These are phyloP conservation scores for Tachyglossus aculeatus DNA, from an alignment of 2,797 vertebrate genomes.

Conservation along the genomic window DNA sequence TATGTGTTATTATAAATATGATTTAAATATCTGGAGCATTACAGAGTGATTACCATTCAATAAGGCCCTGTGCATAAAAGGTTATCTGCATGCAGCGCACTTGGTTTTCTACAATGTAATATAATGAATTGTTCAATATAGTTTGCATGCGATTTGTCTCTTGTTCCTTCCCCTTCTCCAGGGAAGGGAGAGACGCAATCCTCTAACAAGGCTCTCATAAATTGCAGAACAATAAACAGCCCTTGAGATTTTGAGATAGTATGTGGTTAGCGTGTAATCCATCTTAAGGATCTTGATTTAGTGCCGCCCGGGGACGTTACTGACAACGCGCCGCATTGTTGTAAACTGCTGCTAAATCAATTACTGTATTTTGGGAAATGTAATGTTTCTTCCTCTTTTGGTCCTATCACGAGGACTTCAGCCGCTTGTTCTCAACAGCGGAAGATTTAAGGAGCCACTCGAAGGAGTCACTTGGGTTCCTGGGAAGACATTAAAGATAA, in stretches of 20 bases:
- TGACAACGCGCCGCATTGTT: conserved; percentile 72
- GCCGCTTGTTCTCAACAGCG: conserved; percentile 31
- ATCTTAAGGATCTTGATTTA: conserved; percentile 75
- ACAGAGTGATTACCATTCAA: conserved; percentile 81
- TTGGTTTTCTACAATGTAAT: conserved; percentile 65
- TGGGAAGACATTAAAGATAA: conserved; percentile 41
- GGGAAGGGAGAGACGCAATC: conserved; percentile 69
- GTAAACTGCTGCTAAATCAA: conserved; percentile 80
- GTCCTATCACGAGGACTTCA: conserved; percentile 17
- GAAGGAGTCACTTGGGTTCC: not conserved
- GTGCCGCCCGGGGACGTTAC: conserved; percentile 62
- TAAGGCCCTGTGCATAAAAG: conserved; percentile 72
- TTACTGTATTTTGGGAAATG: conserved; percentile 60
- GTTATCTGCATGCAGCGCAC: conserved; percentile 70
- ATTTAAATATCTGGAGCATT: conserved; percentile 81
- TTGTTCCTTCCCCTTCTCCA: conserved; percentile 66
- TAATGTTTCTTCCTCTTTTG: conserved; percentile 29
- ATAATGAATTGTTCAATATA: conserved; percentile 76
- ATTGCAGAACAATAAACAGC: conserved; percentile 73
- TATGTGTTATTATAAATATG: conserved; percentile 84
- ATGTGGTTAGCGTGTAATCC: conserved; percentile 70
- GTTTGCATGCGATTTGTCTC: conserved; percentile 72
- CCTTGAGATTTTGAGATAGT: conserved; percentile 73
- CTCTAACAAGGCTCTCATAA: conserved; percentile 75
- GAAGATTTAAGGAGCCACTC: conserved; percentile 31